A percentile compares a stretch with the other conserved stretches of the same genome.
These are phyloP conservation scores for Callithrix jacchus DNA, from an alignment of 2,113 vertebrate species.

Conservation along the genomic window DNA sequence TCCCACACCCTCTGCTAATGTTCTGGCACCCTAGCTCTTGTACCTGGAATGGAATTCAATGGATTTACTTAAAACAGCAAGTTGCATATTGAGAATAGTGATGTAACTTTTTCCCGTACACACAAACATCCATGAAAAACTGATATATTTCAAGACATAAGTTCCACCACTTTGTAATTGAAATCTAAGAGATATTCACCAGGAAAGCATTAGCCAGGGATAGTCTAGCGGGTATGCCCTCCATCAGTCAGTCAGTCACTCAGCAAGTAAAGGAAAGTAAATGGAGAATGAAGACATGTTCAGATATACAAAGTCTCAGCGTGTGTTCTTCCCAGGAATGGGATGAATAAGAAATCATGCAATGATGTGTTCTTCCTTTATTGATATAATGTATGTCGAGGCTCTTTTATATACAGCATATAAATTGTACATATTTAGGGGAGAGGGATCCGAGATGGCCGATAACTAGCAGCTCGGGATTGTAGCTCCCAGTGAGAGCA, in stretches of 20 bases:
- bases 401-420: no score
- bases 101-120: not conserved
- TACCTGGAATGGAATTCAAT: not conserved
- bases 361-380: no score
- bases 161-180: not conserved
- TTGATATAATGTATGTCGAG: no score
- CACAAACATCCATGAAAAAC: not conserved
- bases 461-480: no score
- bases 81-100: not conserved
- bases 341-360: not conserved
- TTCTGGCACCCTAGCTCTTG: accelerated
- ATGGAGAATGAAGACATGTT: not conserved
- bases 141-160: not conserved
- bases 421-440: no score
- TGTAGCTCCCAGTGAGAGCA: no score
- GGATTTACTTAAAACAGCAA: not conserved
- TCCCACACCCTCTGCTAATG: not conserved
- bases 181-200: not conserved
- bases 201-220: not conserved
- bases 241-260: accelerated
- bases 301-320: not conserved
- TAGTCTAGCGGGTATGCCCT: accelerated
- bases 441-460: no score
- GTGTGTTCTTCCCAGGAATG: not conserved
- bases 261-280: no score